These are phyloP conservation scores for Limnephilus lunatus DNA, from an alignment of 2,888 invertebrate species.

Conservation along the genomic window DNA sequence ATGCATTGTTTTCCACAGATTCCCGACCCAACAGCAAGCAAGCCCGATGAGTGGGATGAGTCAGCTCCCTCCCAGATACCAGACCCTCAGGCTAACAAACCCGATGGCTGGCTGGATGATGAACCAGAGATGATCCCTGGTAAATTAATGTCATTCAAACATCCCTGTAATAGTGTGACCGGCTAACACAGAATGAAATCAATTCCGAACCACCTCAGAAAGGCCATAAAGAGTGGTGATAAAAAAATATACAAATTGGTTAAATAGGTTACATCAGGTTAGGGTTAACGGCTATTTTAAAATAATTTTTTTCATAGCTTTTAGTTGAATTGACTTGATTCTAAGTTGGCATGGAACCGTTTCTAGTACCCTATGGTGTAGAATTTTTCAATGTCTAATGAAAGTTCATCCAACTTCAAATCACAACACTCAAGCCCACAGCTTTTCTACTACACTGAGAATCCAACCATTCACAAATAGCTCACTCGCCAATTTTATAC, in stretches of 20 bases:
- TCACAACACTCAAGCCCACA: background rate
- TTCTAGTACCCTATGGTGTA: background rate
- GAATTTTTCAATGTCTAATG: background rate
- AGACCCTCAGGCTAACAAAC: constrained; percentile 90
- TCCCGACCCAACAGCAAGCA: constrained; percentile 90
- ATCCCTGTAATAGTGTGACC: background rate
- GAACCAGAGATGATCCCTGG: constrained; percentile 89
- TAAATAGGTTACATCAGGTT: too few species aligned
- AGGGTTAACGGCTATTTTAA: too few species aligned
- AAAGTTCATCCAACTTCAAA: background rate
- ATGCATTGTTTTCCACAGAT: constrained; percentile 76
- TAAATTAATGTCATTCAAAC: constrained; percentile 64
- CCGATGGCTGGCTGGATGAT: constrained; percentile 95
- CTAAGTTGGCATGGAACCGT: too few species aligned
- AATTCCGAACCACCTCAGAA: too few species aligned
- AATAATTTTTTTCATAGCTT: too few species aligned
- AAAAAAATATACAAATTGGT: too few species aligned
- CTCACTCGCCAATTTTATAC: too few species aligned
- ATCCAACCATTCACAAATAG: background rate
- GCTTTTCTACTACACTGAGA: background rate
- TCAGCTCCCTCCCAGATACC: constrained; percentile 92
- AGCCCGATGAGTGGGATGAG: constrained; percentile 99
- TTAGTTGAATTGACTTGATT: too few species aligned
- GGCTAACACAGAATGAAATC: too few species aligned
- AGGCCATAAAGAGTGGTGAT: too few species aligned